Percentiles rank a stretch among this genome's conserved stretches.
phyloP scores from a whole-genome alignment of 1,140 invertebrate species.

The Trigoniulus corallinus region DNA sequence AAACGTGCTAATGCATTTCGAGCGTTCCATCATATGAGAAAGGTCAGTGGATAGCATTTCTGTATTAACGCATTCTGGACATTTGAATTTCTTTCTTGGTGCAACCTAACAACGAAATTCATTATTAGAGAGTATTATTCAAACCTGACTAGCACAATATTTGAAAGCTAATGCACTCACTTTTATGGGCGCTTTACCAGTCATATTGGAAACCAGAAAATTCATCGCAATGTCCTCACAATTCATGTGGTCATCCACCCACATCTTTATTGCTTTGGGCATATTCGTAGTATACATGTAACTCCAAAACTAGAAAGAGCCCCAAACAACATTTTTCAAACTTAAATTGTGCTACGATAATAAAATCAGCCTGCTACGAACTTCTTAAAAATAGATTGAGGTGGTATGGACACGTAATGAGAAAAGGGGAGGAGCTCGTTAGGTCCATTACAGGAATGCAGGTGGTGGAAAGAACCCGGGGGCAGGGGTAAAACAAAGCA shows the following conservation, averaged over 20 bases:
- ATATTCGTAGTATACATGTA: slow-evolving; percentile 70
- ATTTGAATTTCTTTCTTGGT: slow-evolving; percentile 95
- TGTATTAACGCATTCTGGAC: slow-evolving; percentile 81
- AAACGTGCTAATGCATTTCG: slow-evolving; percentile 80
- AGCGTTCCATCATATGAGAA: slow-evolving; percentile 76
- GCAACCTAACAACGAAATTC: slow-evolving; percentile 44
- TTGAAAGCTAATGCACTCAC: slow-evolving; percentile 25
- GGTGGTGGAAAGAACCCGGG: too few species aligned
- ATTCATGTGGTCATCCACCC: slow-evolving; percentile 84
- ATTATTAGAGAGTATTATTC: slow-evolving; percentile 11
- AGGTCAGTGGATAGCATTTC: slow-evolving; percentile 87
- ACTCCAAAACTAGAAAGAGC: slow-evolving; percentile 47
- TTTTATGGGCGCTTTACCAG: slow-evolving; percentile 84
- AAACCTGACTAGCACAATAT: too few species aligned
- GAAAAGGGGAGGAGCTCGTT: too few species aligned
- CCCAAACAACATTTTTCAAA: background rate
- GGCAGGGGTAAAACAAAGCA: too few species aligned
- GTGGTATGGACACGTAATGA: too few species aligned
- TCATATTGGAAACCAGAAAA: slow-evolving; percentile 77
- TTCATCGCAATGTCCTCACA: slow-evolving; percentile 94
- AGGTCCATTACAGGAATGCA: too few species aligned
- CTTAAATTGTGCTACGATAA: too few species aligned
- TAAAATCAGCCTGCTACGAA: too few species aligned
- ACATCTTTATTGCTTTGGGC: slow-evolving; percentile 57
- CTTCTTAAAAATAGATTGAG: too few species aligned